phyloP scores from a whole-genome alignment of 2,888 invertebrate genomes.

The Drosophila stalkeri region DNA sequence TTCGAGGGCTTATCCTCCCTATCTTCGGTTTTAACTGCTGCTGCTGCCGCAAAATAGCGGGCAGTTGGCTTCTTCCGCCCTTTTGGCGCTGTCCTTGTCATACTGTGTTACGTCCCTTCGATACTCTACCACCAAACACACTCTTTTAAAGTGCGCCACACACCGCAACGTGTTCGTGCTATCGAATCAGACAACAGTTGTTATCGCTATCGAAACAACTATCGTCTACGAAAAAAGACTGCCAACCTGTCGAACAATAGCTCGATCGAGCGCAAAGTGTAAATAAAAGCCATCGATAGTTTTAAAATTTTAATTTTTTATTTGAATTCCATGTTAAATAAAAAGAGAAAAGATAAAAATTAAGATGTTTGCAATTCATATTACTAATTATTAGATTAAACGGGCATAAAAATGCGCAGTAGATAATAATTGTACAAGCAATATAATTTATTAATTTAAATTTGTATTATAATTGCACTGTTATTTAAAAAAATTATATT shows the following conservation, averaged over 20 bases:
- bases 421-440: no score
- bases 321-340: no score
- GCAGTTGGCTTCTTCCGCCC: constrained; percentile 47
- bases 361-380: no score
- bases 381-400: constrained; percentile 24
- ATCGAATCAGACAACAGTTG: background rate
- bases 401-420: constrained; percentile 47
- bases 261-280: background rate
- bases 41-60: constrained; percentile 64
- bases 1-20: constrained; percentile 65
- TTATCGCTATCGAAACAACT: constrained; percentile 4
- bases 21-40: constrained; percentile 44
- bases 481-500: no score
- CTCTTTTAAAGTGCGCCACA: constrained; percentile 10
- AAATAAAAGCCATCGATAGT: background rate
- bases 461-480: no score
- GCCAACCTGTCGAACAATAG: constrained; percentile 12
- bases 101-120: background rate
- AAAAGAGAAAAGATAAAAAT: constrained; percentile 8
- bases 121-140: constrained; percentile 9
- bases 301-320: constrained; percentile 2
- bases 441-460: background rate
- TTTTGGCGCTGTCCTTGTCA: constrained; percentile 51
- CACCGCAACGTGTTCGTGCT: constrained; percentile 45
- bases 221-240: constrained; percentile 6